Conservation (phyloP, 2,797 vertebrate species). For the Enoplosus armatus region DNA sequence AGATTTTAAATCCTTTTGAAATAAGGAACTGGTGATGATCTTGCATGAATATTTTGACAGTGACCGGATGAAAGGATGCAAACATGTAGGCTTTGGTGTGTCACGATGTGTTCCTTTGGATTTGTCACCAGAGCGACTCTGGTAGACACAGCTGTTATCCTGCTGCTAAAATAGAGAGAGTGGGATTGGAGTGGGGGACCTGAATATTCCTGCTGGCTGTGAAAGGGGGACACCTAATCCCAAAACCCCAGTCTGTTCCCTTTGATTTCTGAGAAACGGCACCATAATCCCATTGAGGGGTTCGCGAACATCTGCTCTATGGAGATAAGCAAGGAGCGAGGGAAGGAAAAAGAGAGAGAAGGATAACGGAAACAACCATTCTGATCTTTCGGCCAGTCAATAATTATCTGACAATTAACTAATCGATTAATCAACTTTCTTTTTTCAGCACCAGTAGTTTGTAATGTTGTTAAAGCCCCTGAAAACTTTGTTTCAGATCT, state of each 20-base stretch:
- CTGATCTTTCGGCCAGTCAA: no score
- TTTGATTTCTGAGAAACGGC: constrained; percentile 69
- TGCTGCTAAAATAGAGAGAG: constrained; percentile 23
- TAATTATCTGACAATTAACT: neutral
- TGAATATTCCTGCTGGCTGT: constrained; percentile 59
- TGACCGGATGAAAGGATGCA: constrained; percentile 17
- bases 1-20: neutral
- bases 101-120: constrained; percentile 42
- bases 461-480: neutral
- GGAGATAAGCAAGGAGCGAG: constrained; percentile 67
- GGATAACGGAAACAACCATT: no score
- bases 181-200: constrained; percentile 43
- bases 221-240: constrained; percentile 74
- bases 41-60: constrained; percentile 5
- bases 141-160: constrained; percentile 32
- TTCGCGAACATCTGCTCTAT: constrained; percentile 67
- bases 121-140: constrained; percentile 43
- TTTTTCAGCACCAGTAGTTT: neutral
- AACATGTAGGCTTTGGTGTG: constrained; percentile 23
- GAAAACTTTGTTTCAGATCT: neutral
- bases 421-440: neutral
- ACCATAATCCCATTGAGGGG: constrained; percentile 73
- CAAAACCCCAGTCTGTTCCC: constrained; percentile 59
- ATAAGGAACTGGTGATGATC: neutral
- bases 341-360: neutral